Evolutionary conservation across 2,113 vertebrate genomes (phyloP).

Genomic region (Gyps fulvus): DNA sequence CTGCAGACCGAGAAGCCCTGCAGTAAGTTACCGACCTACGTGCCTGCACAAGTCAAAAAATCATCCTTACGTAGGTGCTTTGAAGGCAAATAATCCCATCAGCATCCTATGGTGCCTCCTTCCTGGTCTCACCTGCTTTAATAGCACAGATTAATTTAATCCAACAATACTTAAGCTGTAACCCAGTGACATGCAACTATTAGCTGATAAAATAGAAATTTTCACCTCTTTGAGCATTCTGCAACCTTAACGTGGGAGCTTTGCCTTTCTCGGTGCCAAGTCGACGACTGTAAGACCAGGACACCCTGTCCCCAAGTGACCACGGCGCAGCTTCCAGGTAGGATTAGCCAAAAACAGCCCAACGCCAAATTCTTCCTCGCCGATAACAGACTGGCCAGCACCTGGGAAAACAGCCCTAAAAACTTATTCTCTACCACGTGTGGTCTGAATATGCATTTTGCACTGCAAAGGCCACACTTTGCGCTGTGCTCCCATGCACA

Average conservation of each 20-base stretch:
- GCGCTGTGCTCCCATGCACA: accelerated
- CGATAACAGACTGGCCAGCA: background rate
- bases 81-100: background rate
- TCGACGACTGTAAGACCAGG: too few relatives aligned
- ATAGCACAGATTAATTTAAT: background rate
- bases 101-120: background rate
- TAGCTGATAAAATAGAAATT: background rate
- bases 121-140: background rate
- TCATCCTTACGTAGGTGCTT: background rate
- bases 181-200: too few relatives aligned
- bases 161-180: background rate
- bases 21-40: background rate
- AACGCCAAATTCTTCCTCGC: accelerated
- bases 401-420: background rate
- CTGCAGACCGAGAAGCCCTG: background rate
- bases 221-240: background rate
- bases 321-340: accelerated
- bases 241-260: background rate
- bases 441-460: background rate
- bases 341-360: background rate
- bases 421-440: background rate
- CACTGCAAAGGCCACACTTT: background rate
- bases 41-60: background rate
- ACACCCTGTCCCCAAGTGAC: accelerated
- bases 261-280: background rate